Percentiles rank a stretch among this genome's conserved stretches.
Conservation (phyloP, 1,140 invertebrate genomes). For the Trichonephila inaurata region DNA sequence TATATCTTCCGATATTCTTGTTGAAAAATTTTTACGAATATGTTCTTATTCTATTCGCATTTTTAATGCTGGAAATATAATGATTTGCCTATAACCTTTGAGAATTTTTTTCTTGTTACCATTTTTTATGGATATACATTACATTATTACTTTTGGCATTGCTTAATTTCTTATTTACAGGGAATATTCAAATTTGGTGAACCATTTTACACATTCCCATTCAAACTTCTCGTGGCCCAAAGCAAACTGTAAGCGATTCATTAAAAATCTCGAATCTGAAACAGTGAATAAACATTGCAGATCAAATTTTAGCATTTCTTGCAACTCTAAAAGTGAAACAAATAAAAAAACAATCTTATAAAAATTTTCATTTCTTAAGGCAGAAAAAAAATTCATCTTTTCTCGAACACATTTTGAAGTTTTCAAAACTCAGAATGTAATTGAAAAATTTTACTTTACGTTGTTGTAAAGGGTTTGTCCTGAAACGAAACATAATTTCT, state of each 20-base stretch:
- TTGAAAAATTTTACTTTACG: not conserved
- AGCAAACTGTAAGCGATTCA: not conserved
- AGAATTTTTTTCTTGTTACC: too few relatives aligned
- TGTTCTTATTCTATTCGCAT: too few relatives aligned
- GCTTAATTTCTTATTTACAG: too few relatives aligned
- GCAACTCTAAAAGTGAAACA: not conserved
- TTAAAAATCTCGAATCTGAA: not conserved
- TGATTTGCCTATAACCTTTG: too few relatives aligned
- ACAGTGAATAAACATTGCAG: not conserved
- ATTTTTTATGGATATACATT: too few relatives aligned
- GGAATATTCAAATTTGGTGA: too few relatives aligned
- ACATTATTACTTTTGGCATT: too few relatives aligned
- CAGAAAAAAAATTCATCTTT: not conserved
- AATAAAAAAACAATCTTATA: not conserved
- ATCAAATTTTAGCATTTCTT: not conserved
- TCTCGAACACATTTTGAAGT: not conserved
- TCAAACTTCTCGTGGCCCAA: too few relatives aligned
- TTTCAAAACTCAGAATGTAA: not conserved
- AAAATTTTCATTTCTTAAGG: not conserved
- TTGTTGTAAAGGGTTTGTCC: not conserved
- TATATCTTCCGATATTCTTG: too few relatives aligned
- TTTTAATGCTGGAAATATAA: too few relatives aligned
- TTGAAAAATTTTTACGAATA: too few relatives aligned
- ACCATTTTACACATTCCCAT: too few relatives aligned
- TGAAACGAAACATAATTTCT: constrained; percentile 28